Conservation (phyloP, 2,113 vertebrate species). For the Pseudonaja textilis region DNA sequence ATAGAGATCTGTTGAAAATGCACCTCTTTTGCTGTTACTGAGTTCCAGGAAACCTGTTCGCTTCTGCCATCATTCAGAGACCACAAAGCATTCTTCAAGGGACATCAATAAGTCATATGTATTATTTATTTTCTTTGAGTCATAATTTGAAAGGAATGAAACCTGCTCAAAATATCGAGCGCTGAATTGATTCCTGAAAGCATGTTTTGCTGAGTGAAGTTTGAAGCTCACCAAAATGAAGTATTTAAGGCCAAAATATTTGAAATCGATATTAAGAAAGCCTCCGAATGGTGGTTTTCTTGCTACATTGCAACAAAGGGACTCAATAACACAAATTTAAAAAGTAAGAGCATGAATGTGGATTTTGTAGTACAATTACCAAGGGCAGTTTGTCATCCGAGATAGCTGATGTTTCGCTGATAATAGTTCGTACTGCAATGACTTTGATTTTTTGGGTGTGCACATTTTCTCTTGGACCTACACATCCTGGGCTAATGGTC, state of each 20-base stretch:
- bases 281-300: conserved; percentile 44
- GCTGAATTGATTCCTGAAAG: conserved; percentile 62
- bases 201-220: conserved; percentile 60
- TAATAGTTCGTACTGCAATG: background rate
- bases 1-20: background rate
- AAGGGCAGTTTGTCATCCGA: conserved; percentile 30
- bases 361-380: conserved; percentile 18
- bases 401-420: conserved; percentile 20
- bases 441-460: background rate
- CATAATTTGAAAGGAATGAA: conserved; percentile 59
- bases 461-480: too few species aligned
- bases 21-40: too few species aligned
- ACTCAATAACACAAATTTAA: conserved; percentile 33
- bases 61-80: background rate
- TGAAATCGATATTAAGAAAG: conserved; percentile 67
- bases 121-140: conserved; percentile 67
- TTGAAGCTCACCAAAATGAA: conserved; percentile 61
- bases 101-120: conserved; percentile 57
- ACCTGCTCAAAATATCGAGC: conserved; percentile 40
- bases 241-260: conserved; percentile 50
- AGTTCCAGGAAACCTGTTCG: background rate
- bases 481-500: background rate
- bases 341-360: conserved; percentile 14
- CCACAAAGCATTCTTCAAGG: conserved; percentile 41
- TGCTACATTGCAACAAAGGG: conserved; percentile 31